Evolutionary conservation across 2,113 vertebrate genomes (phyloP).

Genomic region (Hyla sarda): DNA sequence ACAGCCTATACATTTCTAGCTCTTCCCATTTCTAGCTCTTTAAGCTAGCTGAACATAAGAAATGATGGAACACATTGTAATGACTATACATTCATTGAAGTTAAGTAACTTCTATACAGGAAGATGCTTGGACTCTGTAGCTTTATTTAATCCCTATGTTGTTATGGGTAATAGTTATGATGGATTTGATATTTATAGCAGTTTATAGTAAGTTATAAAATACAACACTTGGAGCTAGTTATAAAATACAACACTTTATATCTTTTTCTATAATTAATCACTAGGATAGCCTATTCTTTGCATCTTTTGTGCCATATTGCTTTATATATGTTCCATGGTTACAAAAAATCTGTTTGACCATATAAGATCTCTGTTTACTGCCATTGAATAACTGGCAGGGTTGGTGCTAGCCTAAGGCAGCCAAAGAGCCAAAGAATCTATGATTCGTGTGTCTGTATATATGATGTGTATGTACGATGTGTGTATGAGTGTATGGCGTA

Average conservation of each 20-base stretch:
- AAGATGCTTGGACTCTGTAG: slow-evolving; percentile 35
- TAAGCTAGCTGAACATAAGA: slow-evolving; percentile 3
- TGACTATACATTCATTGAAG: slow-evolving; percentile 14
- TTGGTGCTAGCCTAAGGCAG: too few species aligned
- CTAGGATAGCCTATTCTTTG: neutral
- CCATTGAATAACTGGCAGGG: too few species aligned
- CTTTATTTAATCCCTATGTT: slow-evolving; percentile 39
- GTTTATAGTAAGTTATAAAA: neutral
- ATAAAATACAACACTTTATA: slow-evolving; percentile 1
- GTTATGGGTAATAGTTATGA: slow-evolving; percentile 34
- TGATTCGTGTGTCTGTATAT: too few species aligned
- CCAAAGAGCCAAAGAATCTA: too few species aligned
- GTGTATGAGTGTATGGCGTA: too few species aligned
- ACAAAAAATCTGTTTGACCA: too few species aligned
- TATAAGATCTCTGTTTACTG: too few species aligned
- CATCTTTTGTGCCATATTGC: neutral
- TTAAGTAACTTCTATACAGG: slow-evolving; percentile 40
- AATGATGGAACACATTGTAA: slow-evolving; percentile 24
- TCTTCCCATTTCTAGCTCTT: slow-evolving; percentile 44
- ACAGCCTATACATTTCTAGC: slow-evolving; percentile 4
- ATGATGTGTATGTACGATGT: too few species aligned
- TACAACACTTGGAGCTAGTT: slow-evolving; percentile 16
- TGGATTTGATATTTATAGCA: slow-evolving; percentile 10
- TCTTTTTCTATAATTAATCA: neutral
- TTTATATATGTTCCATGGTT: neutral